Evolutionary conservation across 2,113 vertebrate species (phyloP), one percentile per base, ranked within the genome.

Genomic region (Colistium nudipinnis): DNA sequence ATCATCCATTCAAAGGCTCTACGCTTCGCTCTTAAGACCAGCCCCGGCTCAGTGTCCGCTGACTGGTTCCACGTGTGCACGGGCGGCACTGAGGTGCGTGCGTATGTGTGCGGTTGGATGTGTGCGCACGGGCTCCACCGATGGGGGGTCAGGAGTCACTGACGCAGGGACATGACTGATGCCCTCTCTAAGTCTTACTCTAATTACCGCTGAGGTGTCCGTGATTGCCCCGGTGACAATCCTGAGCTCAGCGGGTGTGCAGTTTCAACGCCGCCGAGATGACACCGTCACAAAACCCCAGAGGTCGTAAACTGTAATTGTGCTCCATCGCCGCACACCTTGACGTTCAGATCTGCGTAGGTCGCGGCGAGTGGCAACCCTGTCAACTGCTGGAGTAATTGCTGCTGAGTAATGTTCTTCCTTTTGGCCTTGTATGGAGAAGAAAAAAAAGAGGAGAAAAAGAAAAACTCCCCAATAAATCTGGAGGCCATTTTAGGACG

Each of bases 11-110:
- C 85, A 89, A 88, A 89, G 86, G 83, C 74, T 85, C 76, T 69
- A 64, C 80, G 41, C 90, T 84, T 88, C 70, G 82, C 80, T n/a
- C n/a, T 90, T 85, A 86, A 89, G 83, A 81, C 87, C 84, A 55
- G 71, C 48, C 60, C 35, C 6, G 74, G 71, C 81, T 84, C 84
- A 59, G 79, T 84, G 87, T 86, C 78, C 76, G 28, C 77, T 90
- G 89, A 91, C 87, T 90, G 84, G 79, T 90, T 90, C 89, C 90
- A 92, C 86, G 87, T 92, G 91, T 90, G 83, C 52, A 70, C 71
- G 79, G 81, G 78, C 83, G 69, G 82, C 59, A 55, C 52, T 77
- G 81, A 86, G 60, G 60, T 80, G 82, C 75, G 71, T 39, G 68
- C 45, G 33, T 20, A 16, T 38, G 38, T 45, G 35, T 36, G 31